Conservation (phyloP, 2,888 invertebrate species). For the Eulithis testata region DNA sequence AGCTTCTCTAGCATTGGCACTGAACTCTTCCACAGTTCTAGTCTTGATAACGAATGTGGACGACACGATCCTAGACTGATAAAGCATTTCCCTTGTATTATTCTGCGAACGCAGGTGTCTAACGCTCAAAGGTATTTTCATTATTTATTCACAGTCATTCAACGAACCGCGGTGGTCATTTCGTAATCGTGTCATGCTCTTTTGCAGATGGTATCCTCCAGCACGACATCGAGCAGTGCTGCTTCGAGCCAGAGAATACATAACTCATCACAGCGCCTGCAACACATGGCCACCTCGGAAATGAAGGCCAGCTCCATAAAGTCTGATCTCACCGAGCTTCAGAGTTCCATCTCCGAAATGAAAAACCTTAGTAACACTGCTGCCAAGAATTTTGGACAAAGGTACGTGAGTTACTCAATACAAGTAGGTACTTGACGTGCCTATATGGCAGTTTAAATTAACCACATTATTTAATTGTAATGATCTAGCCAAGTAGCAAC, state of each 20-base stretch:
- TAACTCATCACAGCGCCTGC: conserved; percentile 83
- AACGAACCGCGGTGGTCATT: conserved; percentile 5
- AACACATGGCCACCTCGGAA: conserved; percentile 86
- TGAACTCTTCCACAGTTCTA: conserved; percentile 75
- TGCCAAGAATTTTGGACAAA: conserved; percentile 76
- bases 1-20: conserved; percentile 79
- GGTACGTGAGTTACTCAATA: conserved; percentile 54
- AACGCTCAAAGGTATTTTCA: conserved; percentile 32
- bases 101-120: conserved; percentile 27
- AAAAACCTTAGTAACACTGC: conserved; percentile 87
- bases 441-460: not conserved
- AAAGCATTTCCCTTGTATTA: conserved; percentile 27
- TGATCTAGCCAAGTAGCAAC: conserved; percentile 10
- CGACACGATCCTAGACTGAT: conserved; percentile 51
- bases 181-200: conserved; percentile 30
- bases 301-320: conserved; percentile 93
- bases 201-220: conserved; percentile 83
- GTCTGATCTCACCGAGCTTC: conserved; percentile 90
- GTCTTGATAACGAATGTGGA: conserved; percentile 76
- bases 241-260: conserved; percentile 85
- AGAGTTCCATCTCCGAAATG: conserved; percentile 94
- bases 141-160: conserved; percentile 13
- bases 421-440: not conserved
- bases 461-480: not conserved
- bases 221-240: conserved; percentile 85